Evolutionary conservation across 1,140 invertebrate species (phyloP).

Genomic region (Saccostrea glomerata): DNA sequence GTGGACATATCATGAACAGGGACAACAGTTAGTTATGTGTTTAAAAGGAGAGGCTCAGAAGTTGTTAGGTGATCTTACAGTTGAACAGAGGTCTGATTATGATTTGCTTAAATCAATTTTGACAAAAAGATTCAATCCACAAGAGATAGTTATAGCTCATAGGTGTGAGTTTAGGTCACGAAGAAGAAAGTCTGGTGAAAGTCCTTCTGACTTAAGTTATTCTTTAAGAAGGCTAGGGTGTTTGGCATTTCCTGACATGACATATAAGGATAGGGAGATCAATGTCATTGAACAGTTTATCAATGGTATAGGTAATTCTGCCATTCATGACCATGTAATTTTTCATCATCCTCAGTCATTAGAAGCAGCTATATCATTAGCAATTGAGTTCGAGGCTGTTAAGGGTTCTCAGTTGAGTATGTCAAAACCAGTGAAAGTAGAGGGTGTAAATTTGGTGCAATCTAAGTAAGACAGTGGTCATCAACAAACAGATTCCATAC

Average conservation of each 20-base stretch:
- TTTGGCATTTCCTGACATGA: no score
- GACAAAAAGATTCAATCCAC: no score
- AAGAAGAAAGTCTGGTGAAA: no score
- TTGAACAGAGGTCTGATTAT: no score
- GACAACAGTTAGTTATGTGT: slow-evolving; percentile 56
- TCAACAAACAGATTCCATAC: background rate
- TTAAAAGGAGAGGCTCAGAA: slow-evolving; percentile 50
- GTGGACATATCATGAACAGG: slow-evolving; percentile 50
- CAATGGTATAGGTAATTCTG: slow-evolving; percentile 42
- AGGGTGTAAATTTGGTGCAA: slow-evolving; percentile 1
- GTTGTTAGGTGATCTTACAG: slow-evolving; percentile 45
- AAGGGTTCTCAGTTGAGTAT: background rate
- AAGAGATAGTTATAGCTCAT: no score
- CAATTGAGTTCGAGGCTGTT: slow-evolving; percentile 17
- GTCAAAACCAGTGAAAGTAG: background rate
- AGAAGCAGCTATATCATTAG: slow-evolving; percentile 45
- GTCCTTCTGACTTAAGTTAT: no score
- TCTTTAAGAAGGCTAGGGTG: no score
- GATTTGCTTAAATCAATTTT: no score
- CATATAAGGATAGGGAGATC: background rate
- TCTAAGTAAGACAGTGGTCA: background rate
- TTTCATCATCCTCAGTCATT: slow-evolving; percentile 43
- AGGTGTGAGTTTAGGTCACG: no score
- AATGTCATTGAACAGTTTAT: slow-evolving; percentile 53
- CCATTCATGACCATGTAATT: slow-evolving; percentile 47